phyloP scores from a whole-genome alignment of 1,140 invertebrate species.

The Heliothis subflexa region DNA sequence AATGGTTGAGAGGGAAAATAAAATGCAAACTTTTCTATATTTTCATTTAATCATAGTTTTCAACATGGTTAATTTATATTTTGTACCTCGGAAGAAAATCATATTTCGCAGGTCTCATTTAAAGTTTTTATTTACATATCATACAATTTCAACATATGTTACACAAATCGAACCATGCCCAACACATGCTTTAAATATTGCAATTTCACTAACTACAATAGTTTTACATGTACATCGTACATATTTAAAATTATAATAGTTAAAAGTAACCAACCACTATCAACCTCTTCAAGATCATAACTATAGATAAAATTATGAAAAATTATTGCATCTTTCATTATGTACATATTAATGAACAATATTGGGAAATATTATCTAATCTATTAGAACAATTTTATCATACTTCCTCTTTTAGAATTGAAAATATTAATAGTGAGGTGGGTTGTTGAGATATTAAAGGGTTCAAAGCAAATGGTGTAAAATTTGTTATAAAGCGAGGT shows the following conservation, averaged over 20 bases:
- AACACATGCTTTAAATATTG: constrained; percentile 71
- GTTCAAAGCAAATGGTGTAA: constrained; percentile 61
- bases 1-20: constrained; percentile 49
- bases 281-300: constrained; percentile 66
- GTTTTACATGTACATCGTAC: constrained; percentile 81
- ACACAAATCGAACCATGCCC: constrained; percentile 73
- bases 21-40: constrained; percentile 66
- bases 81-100: constrained; percentile 86
- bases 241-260: constrained; percentile 59
- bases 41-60: constrained; percentile 85
- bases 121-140: constrained; percentile 84
- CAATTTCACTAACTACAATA: constrained; percentile 77
- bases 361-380: constrained; percentile 61
- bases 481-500: constrained; percentile 58
- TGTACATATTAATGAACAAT: constrained; percentile 75
- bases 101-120: constrained; percentile 84
- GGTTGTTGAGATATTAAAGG: constrained; percentile 58
- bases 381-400: constrained; percentile 63
- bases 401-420: constrained; percentile 55
- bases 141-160: constrained; percentile 81
- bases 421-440: constrained; percentile 55
- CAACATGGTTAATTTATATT: constrained; percentile 86
- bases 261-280: constrained; percentile 66
- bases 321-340: constrained; percentile 80
- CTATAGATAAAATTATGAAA: constrained; percentile 77